Base-by-base conservation (phyloP, 1,140 invertebrate species). In the Bathynomus jamesi region DNA sequence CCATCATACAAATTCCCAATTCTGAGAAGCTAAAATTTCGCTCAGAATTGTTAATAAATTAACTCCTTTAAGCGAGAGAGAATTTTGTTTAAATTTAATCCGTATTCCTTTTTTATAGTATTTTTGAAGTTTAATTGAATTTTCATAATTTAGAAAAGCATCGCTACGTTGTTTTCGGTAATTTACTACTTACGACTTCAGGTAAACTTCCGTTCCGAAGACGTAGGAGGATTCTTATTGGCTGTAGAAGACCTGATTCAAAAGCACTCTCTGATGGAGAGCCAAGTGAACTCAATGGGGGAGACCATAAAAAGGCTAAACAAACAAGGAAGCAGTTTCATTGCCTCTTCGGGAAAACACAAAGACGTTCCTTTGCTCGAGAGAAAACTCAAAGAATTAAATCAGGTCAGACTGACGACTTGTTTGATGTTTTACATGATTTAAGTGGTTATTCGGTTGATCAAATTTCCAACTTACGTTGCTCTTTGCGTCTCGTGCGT, bases 231-330 rank as follows among this genome's bases (percentile, higher is more conserved):
- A 0, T 96, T 99, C 84, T 83, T 98, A 27, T 83, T 96, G 61
- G 95, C 90, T 28, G 94, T 96, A 1, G 95, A 99, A 81, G 94
- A 98, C 78, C 83, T 96, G 11, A 82, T 98, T 28, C 95, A 98
- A 78, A 94, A 95, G 76, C 95, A 98, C 81, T 90, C 89, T 63
- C 83, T 99, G 27, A 89, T 94, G 77, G 95, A 98, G 80, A 83
- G 96, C 63, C 94, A 98, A 82, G 89, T 95, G 0, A 79, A 80
- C 28, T 90, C 92, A 0, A 85, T 94, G 74, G 92, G 92, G 10
- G 93, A 95, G 80, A 91, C 87, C 8, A 87, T 93, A 32, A 84
- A 89, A 29, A 86, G 91, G 68, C 86, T 98, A 21, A 89, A 88
- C 67, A 86, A 92, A 31, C 79, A 82, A 25, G 78, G 32, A 40